Conservation (phyloP, 2,888 invertebrate genomes). For the Syritta pipiens region DNA sequence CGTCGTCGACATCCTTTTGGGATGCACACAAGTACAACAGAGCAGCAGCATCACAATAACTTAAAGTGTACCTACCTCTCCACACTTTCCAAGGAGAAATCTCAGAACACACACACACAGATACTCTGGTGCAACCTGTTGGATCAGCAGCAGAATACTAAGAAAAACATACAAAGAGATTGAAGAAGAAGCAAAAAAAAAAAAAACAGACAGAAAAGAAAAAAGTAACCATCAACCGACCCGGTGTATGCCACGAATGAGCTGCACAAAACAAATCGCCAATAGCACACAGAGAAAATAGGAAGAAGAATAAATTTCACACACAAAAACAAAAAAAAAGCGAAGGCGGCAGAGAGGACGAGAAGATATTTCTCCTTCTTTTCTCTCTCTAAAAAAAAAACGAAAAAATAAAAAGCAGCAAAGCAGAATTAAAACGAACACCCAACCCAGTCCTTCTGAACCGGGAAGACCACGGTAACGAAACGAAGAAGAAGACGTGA, state of each 20-base stretch:
- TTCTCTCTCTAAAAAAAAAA: conserved; percentile 1
- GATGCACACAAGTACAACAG: conserved; percentile 51
- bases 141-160: conserved; percentile 60
- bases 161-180: conserved; percentile 54
- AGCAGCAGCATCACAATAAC: conserved; percentile 54
- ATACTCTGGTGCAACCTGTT: conserved; percentile 65
- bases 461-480: too few species aligned
- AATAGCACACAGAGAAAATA: conserved; percentile 43
- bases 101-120: conserved; percentile 39
- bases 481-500: too few species aligned
- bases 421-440: too few species aligned
- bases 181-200: conserved; percentile 2
- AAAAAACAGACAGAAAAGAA: conserved; percentile 2
- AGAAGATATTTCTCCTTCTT: background rate
- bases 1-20: conserved; percentile 33
- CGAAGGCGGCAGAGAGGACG: background rate
- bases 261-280: conserved; percentile 66
- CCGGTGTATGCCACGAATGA: conserved; percentile 66
- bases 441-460: background rate
- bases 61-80: conserved; percentile 48
- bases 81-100: conserved; percentile 63
- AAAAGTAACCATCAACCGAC: conserved; percentile 20
- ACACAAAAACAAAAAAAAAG: background rate
- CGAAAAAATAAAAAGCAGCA: background rate
- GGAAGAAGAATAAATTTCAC: conserved; percentile 11